Evolutionary conservation across 2,797 vertebrate genomes (phyloP), one percentile per base, ranked within the genome.

Genomic region (Vireo griseus): DNA sequence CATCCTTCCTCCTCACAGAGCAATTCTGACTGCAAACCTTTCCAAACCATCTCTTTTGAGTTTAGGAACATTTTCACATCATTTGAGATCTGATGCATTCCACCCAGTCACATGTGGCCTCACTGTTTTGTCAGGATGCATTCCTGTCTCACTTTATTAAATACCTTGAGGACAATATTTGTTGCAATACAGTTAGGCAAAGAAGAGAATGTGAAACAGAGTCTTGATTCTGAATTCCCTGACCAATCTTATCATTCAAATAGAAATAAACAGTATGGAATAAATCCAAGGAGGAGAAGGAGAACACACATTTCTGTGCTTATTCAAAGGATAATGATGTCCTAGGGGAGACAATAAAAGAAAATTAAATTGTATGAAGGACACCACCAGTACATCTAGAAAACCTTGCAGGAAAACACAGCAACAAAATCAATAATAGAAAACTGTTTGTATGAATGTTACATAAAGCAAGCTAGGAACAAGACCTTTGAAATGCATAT

Each of bases 141-240:
- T 62, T 85, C 52, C 59, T 66, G 11, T 20, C 50, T 90, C 47
- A 51, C 71, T 76, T 54, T 88, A 48, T 73, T 72, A 66, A 75
- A 61, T 13, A 61, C 26, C 50, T 65, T 5, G 15, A 88, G 79
- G 57, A 80, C 48, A 80, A 37, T 37, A 77, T 72, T 75, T 91
- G 72, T 40, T 94, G 67, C 68, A 91, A 52, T 33, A 79, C 37
- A 59, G 44, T n/a, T 47, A 82, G 33, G 26, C 35, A 62, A 85
- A 61, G 83, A 92, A 89, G 29, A 76, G 51, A 73, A 84, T 68
- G 47, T 61, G 50, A 90, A 94, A 73, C n/a, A 20, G 57, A 84
- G 45, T 82, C 83, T 91, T 92, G 88, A 93, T 95, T 92, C 58
- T 82, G 66, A 97, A 95, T 94, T 94, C 81, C 86, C 94, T 91